Evolutionary conservation across 35 echinoderm and acorn worm genomes (phyloP), one percentile per base, ranked within the genome.

Genomic region (Ophiothrix spiculata): DNA sequence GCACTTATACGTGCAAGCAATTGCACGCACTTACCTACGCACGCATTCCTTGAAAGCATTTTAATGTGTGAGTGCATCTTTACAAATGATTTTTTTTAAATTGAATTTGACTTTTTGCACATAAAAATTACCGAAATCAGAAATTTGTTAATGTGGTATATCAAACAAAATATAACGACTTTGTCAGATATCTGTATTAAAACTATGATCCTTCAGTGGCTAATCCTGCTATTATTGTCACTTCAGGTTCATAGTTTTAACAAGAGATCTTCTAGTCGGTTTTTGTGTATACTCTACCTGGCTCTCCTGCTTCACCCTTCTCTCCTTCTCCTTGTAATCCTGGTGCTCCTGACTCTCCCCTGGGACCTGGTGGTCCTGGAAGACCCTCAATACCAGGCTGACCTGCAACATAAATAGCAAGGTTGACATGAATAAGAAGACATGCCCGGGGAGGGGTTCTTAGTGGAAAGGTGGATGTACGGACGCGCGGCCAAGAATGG

Each of bases 291-390:
- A 74, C 78, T 84, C 45, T 82, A 87, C 94, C 95, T 56, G 84
- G 79, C 38, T 54, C 10, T 34, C 95, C 90, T 31, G 80, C 35
- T 0, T 97, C 87, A 36, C 88, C 94, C 37, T 93, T 97, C 31
- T 93, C 91, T 78, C 91, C 91, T 21, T 81, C 41, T 29, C 95
- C 95, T 16, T 85, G 16, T 32, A 28, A 80, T 32, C 95, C 95
- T 39, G 80, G 74, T 19, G 74, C 0, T 39, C 93, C 93, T 35
- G 46, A 35, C 0, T 60, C 77, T 63, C 93, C 90, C 46, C 75
- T 56, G 8, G 85, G 42, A 35, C 90, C 93, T 32, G 40, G 46
- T 11, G 81, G 36, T 38, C 93, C 90, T 0, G 86, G 85, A 38
- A 73, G 77, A 25, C 93, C 93, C 39, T 75, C 23, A 40, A 94